These are phyloP conservation scores for Amblyornis subalaris DNA, from an alignment of 2,113 vertebrate species.

Conservation along the genomic window DNA sequence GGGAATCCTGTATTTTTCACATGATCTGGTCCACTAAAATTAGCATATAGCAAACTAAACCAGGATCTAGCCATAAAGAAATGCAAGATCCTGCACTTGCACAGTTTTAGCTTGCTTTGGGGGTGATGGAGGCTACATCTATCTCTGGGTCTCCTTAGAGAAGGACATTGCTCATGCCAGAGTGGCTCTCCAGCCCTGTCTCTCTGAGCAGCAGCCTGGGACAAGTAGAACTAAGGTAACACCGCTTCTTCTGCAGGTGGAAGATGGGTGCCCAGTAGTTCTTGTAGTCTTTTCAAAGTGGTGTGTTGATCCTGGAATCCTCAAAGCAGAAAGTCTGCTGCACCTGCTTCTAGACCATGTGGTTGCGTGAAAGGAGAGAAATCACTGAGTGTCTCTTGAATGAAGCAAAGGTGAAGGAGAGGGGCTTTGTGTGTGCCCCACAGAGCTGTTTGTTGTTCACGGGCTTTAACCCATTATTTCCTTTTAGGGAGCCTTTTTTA, in stretches of 20 bases:
- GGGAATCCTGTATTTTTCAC: not conserved
- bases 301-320: not conserved
- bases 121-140: rapidly evolving
- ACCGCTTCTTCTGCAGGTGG: rapidly evolving
- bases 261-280: not conserved
- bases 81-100: not conserved
- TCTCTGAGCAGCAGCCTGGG: not conserved
- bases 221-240: not conserved
- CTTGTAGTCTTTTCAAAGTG: not conserved
- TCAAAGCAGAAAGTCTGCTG: not conserved
- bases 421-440: rapidly evolving
- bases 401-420: not conserved
- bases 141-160: not conserved
- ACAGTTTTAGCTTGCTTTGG: not conserved
- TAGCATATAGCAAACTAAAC: not conserved
- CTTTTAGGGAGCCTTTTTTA: not conserved
- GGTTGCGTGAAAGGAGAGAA: not conserved
- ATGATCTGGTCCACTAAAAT: not conserved
- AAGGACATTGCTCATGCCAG: too few species aligned
- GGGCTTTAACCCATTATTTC: not conserved
- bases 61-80: not conserved
- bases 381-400: not conserved
- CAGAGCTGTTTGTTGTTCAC: not conserved
- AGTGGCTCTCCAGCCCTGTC: not conserved
- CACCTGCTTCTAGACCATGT: rapidly evolving